Base-by-base conservation (phyloP, 1,140 invertebrate genomes). In the Grapholita molesta region DNA sequence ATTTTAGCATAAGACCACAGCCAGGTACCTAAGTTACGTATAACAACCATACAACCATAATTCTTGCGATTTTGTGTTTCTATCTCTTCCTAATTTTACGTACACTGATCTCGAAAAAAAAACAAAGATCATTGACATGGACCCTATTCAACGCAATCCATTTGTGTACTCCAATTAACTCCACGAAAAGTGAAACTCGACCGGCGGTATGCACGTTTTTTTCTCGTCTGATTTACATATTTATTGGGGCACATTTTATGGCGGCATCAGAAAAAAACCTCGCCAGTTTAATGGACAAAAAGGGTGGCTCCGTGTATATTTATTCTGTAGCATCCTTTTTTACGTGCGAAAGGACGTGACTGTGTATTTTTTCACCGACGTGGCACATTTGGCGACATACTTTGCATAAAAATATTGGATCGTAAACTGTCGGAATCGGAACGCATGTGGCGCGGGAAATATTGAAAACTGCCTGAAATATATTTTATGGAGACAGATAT, bases 221-320 rank as follows among this genome's bases (percentile, higher is more conserved):
- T 86, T 82, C 84, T 71, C 72, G 77, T 8, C 87, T 82, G 80
- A 91, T 91, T 91, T 91, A 91, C 88, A 91, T 91, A 91, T 91
- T 91, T 91, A 91, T 91, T 91, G 88, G 88, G 87, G 86, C 89
- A 86, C 86, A 89, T 87, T 90, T 91, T 91, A 91, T 86, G 86
- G 84, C 74, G 74, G 83, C 82, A 83, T 74, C 81, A 81, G 88
- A 84, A 91, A 89, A 89, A 89, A 80, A 74, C 77, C 83, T 84
- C 81, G 86, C 81, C 83, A 79, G 86, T 91, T 89, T 91, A 88
- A 90, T 91, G 86, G 88, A 90, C 86, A 87, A 90, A 91, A 91
- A 91, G 87, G 89, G 89, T 89, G 88, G 83, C 86, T 85, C 71
- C 72, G 76, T 90, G 88, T 91, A 89, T 91, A 91, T 91, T 91